phyloP scores from a whole-genome alignment of 2,113 vertebrate species.

The Gorsachius goisagi region DNA sequence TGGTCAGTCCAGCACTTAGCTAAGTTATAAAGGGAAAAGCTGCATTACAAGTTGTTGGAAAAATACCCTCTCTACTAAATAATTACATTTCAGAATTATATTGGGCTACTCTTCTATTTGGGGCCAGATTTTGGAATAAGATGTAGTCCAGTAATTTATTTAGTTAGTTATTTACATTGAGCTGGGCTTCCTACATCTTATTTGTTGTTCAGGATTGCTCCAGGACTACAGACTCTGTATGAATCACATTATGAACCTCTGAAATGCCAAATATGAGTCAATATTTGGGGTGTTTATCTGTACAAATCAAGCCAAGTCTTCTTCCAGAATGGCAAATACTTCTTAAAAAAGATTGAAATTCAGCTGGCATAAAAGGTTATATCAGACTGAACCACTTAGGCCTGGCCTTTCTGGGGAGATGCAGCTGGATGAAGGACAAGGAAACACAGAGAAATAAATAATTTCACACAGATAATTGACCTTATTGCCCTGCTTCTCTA shows the following conservation, averaged over 20 bases:
- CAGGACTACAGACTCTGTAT: not conserved
- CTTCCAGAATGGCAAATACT: not conserved
- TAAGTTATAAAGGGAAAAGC: not conserved
- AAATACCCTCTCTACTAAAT: not conserved
- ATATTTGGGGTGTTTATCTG: conserved; percentile 44
- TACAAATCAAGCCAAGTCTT: not conserved
- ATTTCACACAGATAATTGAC: not conserved
- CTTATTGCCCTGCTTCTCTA: not conserved
- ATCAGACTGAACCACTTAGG: not conserved
- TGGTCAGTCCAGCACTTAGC: not conserved
- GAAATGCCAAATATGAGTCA: conserved; percentile 53
- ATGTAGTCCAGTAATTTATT: not conserved
- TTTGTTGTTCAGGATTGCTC: not conserved
- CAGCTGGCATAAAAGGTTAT: not conserved
- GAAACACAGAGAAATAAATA: not conserved
- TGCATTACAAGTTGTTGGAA: not conserved
- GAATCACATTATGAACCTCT: conserved; percentile 10
- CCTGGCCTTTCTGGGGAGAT: not conserved
- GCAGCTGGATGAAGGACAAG: not conserved
- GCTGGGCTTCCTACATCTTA: not conserved
- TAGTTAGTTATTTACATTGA: not conserved
- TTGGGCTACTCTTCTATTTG: not conserved
- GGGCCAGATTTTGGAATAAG: not conserved
- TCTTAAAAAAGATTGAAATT: not conserved
- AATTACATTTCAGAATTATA: not conserved